Conservation (phyloP, 1,140 invertebrate genomes). For the Eueides isabella region DNA sequence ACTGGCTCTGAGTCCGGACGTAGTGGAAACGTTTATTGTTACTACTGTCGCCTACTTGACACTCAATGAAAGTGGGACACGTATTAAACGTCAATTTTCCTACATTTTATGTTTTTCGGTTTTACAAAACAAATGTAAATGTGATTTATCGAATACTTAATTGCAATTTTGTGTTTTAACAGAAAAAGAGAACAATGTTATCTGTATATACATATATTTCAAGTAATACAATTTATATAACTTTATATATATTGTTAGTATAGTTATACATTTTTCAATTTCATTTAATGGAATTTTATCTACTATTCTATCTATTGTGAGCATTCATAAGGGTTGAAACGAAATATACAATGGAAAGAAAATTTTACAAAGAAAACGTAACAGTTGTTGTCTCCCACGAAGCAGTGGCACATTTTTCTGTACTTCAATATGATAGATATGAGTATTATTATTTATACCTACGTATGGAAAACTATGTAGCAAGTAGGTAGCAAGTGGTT, state of each 20-base stretch:
- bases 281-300: neutral
- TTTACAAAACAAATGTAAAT: neutral
- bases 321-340: conserved; percentile 30
- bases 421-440: neutral
- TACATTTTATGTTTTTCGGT: neutral
- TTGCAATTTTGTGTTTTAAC: too few relatives aligned
- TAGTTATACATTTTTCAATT: neutral
- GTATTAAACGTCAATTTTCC: neutral
- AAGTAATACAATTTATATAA: too few relatives aligned
- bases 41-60: conserved; percentile 33
- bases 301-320: conserved; percentile 30
- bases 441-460: neutral
- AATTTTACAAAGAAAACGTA: conserved; percentile 28
- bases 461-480: too few relatives aligned
- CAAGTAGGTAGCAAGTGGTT: too few relatives aligned
- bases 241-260: neutral
- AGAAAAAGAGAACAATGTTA: too few relatives aligned
- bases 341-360: conserved; percentile 30
- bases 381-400: conserved; percentile 32
- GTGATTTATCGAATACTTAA: too few relatives aligned
- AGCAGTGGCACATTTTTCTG: neutral
- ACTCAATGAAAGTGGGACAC: neutral
- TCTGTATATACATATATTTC: too few relatives aligned
- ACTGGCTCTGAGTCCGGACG: conserved; percentile 33
- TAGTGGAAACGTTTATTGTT: conserved; percentile 38